Percentiles rank a stretch among this genome's conserved stretches.
phyloP scores from a whole-genome alignment of 2,888 invertebrate genomes.

The Glaucopsyche alexis region DNA sequence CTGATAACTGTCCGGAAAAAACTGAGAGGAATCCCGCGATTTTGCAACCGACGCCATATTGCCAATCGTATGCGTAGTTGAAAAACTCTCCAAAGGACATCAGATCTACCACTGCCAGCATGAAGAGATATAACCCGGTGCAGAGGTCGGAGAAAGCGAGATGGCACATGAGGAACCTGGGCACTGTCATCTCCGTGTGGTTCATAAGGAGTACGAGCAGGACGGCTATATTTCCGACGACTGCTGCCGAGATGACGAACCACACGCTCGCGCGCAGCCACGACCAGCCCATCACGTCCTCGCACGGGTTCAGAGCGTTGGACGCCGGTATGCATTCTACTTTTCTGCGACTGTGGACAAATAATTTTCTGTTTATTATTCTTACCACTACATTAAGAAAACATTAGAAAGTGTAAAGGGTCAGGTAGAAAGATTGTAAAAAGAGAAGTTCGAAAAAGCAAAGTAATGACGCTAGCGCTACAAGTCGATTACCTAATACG shows the following conservation, averaged over 20 bases:
- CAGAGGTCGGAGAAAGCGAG: conserved; percentile 93
- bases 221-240: conserved; percentile 91
- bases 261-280: conserved; percentile 91
- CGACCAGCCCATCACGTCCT: conserved; percentile 92
- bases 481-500: too few relatives aligned
- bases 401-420: background rate
- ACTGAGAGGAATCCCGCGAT: conserved; percentile 93
- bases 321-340: conserved; percentile 86
- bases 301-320: conserved; percentile 92
- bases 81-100: conserved; percentile 92
- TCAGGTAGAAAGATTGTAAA: background rate
- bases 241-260: conserved; percentile 90
- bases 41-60: conserved; percentile 89
- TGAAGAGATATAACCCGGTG: conserved; percentile 90
- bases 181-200: conserved; percentile 67
- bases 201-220: conserved; percentile 87
- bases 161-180: conserved; percentile 81
- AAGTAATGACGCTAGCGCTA: too few relatives aligned
- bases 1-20: conserved; percentile 91
- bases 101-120: conserved; percentile 91
- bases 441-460: too few relatives aligned
- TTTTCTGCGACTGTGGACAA: conserved; percentile 55
- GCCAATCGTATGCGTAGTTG: conserved; percentile 95
- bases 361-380: conserved; percentile 3
- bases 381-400: background rate